Evolutionary conservation across 2,113 vertebrate species (phyloP), one percentile per base, ranked within the genome.

Genomic region (Salvelinus alpinus): DNA sequence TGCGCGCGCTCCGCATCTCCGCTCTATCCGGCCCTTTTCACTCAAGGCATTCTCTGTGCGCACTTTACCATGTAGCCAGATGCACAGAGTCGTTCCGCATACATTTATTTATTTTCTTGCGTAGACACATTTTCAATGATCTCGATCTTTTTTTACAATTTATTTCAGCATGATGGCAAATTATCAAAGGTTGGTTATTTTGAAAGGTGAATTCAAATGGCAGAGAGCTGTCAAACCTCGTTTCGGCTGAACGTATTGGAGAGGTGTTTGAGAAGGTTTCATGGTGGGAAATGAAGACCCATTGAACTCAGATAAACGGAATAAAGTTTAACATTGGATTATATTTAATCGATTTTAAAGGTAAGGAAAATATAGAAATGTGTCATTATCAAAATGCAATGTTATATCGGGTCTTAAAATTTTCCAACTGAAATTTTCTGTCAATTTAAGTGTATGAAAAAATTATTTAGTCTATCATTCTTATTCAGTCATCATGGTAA

Each of bases 1-100:
- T 51, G 11, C 38, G 72, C 6, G 75, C 67, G 72, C 70, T 75
- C 38, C 9, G 38, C 77, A 76, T 70, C 84, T 77, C 73, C 69
- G 47, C 79, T 73, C 64, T 7, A 38, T 54, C 38, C 0, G 71
- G 54, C 1, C 6, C 54, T 62, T 62, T 62, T 9, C n/a, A 68
- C 31, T 68, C 18, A 31, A 68, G 66, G 29, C 66, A 68, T 34
- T 34, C 31, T 20, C 66, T 71, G 75, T 80, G 82, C 85, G 24
- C 29, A 31, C 18, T 0, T 68, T 38, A 34, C 31, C 18, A 34
- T 16, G 16, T 31, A 20, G 27, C 27, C 66, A 34, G 66, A 18
- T 7, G 20, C 31, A 38, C 51, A 18, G 14, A 4, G 13, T 54
- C 51, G 51, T 16, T 4, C 18, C 20, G 11, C 18, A 2, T 5